Base-by-base conservation (phyloP, 2,888 invertebrate genomes). In the Drosophila neutralis region DNA sequence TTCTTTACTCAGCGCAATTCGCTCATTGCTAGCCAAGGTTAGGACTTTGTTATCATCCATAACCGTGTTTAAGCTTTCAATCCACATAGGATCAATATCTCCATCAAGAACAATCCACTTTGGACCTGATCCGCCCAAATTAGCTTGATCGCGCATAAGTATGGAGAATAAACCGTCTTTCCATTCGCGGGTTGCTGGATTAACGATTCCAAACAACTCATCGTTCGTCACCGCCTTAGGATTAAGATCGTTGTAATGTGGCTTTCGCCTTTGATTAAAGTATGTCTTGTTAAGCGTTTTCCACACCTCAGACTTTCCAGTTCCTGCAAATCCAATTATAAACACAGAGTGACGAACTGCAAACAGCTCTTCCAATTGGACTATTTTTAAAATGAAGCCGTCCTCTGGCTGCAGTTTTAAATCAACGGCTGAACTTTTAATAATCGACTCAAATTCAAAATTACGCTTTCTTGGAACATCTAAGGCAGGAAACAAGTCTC, bases 1-100 rank as follows among this genome's bases (percentile, higher is more conserved):
- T 35, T 95, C 94, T 78, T 96, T 96, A 0, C 97, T 98, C 60
- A 98, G 93, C 0, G 98, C 97, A 68, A 98, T 98, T 63, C 98
- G 95, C 93, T 98, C 98, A 90, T 98, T 98, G 92, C 98, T 98
- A 8, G 98, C 98, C 82, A 98, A 93, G 0, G 98, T 98, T 76
- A 98, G 92, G 7, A 96, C 96, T 94, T 98, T 98, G 92, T 98
- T 98, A 91, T 98, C 98, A 92, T 98, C 98, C 98, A 98, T 98
- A 24, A 98, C 95, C 4, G 98, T 98, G 91, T 98, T 98, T 35
- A 98, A 94, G 38, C 98, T 98, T 93, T 98, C 98, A 89, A 98
- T 98, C 98, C 98, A 98, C 98, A 98, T 98, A 1, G 98, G 98
- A 94, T 98, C 98, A 83, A 98, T 98, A 91, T 98, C 98, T 24